A percentile compares a stretch with the other conserved stretches of the same genome.
These are phyloP conservation scores for Alcis repandata DNA, from an alignment of 2,888 invertebrate genomes.

Conservation along the genomic window DNA sequence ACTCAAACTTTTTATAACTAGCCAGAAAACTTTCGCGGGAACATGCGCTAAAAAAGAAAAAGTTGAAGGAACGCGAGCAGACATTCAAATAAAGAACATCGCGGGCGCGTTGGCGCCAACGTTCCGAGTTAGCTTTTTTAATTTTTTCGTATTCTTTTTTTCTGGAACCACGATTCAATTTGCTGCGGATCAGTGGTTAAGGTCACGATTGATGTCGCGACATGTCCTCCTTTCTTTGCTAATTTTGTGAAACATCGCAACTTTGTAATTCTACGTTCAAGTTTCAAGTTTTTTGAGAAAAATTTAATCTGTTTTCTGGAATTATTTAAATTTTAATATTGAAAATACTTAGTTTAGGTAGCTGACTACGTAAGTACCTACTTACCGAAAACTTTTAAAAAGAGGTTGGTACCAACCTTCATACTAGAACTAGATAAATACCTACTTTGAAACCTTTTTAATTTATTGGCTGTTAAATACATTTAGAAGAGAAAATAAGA, in stretches of 20 bases:
- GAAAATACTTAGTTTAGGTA: too few relatives aligned
- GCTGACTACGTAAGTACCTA: too few relatives aligned
- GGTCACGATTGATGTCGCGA: constrained; percentile 68
- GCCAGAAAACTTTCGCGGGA: constrained; percentile 54
- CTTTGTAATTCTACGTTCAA: background rate
- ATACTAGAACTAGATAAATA: too few relatives aligned
- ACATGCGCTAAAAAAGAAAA: constrained; percentile 59
- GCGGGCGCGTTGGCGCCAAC: constrained; percentile 84
- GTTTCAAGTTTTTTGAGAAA: too few relatives aligned
- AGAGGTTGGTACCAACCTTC: too few relatives aligned
- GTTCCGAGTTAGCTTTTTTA: constrained; percentile 77
- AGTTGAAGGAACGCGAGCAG: constrained; percentile 61
- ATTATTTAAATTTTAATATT: background rate
- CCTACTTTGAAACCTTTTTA: too few relatives aligned
- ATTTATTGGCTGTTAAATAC: too few relatives aligned
- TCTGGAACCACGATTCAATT: constrained; percentile 77
- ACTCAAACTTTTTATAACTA: constrained; percentile 49
- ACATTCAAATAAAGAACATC: constrained; percentile 80
- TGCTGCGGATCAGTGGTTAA: constrained; percentile 72
- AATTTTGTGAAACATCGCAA: constrained; percentile 33
- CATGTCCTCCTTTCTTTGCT: constrained; percentile 50
- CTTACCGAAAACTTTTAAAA: too few relatives aligned
- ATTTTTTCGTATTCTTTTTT: constrained; percentile 49
- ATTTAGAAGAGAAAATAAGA: too few relatives aligned
- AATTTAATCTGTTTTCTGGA: background rate